A percentile compares a stretch with the other conserved stretches of the same genome.
Conservation (phyloP, 2,888 invertebrate species). For the Siphlonurus alternatus region DNA sequence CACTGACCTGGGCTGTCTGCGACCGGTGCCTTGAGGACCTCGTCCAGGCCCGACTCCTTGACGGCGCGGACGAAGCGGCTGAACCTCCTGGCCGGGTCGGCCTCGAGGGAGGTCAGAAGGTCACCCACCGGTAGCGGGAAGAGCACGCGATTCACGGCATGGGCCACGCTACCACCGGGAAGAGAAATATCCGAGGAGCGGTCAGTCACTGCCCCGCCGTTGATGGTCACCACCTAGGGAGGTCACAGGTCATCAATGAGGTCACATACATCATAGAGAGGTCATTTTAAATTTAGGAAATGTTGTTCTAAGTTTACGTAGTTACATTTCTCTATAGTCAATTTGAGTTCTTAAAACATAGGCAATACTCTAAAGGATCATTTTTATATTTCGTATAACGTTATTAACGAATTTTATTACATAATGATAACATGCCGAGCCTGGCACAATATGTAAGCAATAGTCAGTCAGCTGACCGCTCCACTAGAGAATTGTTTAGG, state of each 20-base stretch:
- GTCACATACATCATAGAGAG: not conserved
- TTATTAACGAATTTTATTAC: no score
- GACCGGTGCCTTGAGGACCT: conserved; percentile 33
- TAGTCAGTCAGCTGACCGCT: no score
- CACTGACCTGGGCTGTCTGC: conserved; percentile 33
- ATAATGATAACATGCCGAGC: no score
- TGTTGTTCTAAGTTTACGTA: conserved; percentile 46
- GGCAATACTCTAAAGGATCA: no score
- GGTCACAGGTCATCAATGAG: not conserved
- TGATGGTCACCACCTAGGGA: conserved; percentile 66
- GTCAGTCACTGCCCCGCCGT: conserved; percentile 64
- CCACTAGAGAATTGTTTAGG: no score
- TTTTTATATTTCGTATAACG: no score
- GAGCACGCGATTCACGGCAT: conserved; percentile 72
- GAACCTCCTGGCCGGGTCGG: conserved; percentile 66
- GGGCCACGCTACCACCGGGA: conserved; percentile 75
- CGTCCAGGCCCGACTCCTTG: conserved; percentile 57
- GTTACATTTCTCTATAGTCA: no score
- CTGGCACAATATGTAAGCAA: no score
- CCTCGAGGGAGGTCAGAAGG: conserved; percentile 65
- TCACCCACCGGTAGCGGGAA: conserved; percentile 80
- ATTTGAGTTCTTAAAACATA: no score
- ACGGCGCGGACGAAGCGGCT: conserved; percentile 60
- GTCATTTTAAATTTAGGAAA: not conserved
- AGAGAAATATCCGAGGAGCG: conserved; percentile 69